These are phyloP conservation scores for Sebastes jordani DNA, from an alignment of 2,797 vertebrate species.

Conservation along the genomic window DNA sequence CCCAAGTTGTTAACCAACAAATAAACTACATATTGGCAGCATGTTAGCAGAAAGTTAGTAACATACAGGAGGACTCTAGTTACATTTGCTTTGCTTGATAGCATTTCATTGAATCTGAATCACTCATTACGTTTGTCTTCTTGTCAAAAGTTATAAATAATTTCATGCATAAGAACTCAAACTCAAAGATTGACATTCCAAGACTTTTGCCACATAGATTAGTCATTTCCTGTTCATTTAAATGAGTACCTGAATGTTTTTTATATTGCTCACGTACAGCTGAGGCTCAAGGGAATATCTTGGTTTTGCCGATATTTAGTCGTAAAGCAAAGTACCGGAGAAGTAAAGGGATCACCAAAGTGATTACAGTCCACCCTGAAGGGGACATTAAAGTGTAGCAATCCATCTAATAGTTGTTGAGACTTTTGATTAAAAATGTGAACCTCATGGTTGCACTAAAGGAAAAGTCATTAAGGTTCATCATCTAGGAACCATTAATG, in stretches of 20 bases:
- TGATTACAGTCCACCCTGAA: background rate
- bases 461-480: background rate
- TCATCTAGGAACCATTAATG: background rate
- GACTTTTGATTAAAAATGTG: background rate
- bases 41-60: background rate
- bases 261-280: background rate
- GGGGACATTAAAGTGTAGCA: background rate
- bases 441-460: background rate
- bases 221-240: background rate
- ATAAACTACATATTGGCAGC: no score
- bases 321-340: background rate
- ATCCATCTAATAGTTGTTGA: no score
- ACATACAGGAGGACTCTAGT: no score
- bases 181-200: background rate
- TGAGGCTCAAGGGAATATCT: accelerated
- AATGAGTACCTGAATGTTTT: background rate
- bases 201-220: background rate
- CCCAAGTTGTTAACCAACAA: accelerated
- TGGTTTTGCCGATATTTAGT: background rate
- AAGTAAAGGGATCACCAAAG: background rate
- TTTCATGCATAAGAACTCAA: background rate
- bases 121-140: background rate
- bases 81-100: background rate
- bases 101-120: background rate
- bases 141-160: background rate